Base-by-base conservation (phyloP, 1,140 invertebrate genomes). In the Saccostrea glomerata region DNA sequence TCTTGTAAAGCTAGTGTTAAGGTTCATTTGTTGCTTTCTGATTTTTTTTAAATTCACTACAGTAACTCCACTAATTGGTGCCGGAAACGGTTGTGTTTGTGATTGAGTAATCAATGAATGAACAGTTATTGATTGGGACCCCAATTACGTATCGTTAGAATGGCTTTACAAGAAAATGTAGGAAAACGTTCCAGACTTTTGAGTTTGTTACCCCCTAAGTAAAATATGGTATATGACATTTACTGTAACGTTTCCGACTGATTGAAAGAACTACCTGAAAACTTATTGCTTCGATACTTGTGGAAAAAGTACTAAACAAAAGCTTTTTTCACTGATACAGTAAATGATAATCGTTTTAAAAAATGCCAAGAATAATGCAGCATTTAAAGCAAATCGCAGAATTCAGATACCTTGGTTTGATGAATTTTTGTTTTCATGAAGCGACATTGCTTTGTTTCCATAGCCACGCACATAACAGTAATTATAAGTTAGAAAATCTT, bases 401-500 rank as follows among this genome's bases (percentile, higher is more conserved):
- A 63, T 20, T 63, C 58, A 20, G 58, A 63, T 20, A 63, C 23
- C 15, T 20, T 63, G n/a, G 17, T 36, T 36, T 36, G 30, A 20
- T 47, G 47, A 23, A n/a, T 66, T 66, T 36, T 66, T 66, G 70
- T 77, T 77, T 77, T 77, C 13, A 36, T 17, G 25, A 30, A 36
- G 70, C 25, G 70, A 77, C 25, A 77, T 77, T 77, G 70, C 70
- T 77, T 77, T 77, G 70, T 77, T 77, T 77, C 70, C 70, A 77
- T 77, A 77, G 70, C 70, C 23, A 77, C 70, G 25, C 36, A 77
- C 70, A 36, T 36, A 77, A 77, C 70, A 77, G 70, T 77, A 77
- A 77, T 77, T 77, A 77, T 77, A 77, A 36, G 70, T 77, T 77
- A 77, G 70, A 77, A 77, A 77, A 77, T 77, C 70, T 77, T 77